Conservation (phyloP, 2,797 vertebrate species). For the Tympanoctomys barrerae region DNA sequence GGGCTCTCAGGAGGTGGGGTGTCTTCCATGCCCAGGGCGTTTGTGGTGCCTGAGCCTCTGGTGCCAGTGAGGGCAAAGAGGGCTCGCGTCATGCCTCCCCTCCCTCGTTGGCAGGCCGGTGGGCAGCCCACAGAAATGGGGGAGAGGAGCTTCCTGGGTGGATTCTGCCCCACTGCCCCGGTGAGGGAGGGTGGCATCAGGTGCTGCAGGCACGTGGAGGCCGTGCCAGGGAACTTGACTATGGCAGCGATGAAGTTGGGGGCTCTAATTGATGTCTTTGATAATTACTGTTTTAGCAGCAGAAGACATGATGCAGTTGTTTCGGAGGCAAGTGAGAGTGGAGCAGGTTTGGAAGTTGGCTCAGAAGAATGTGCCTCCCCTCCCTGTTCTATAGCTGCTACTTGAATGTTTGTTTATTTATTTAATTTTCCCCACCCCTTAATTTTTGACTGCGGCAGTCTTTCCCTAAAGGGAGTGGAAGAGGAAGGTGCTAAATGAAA, state of each 20-base stretch:
- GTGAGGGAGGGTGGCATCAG: constrained; percentile 90
- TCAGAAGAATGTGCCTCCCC: neutral
- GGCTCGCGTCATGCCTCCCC: neutral
- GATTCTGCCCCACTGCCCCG: constrained; percentile 91
- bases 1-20: neutral
- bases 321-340: constrained; percentile 50
- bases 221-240: constrained; percentile 59
- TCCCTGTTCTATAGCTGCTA: constrained; percentile 20
- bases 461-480: constrained; percentile 51
- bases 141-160: constrained; percentile 88
- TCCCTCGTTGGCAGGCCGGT: neutral
- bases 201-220: constrained; percentile 73
- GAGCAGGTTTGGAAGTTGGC: constrained; percentile 55
- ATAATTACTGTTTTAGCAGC: constrained; percentile 77
- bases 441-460: constrained; percentile 33
- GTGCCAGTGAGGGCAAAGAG: neutral
- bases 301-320: constrained; percentile 77
- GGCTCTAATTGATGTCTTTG: constrained; percentile 81
- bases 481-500: constrained; percentile 58
- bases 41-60: neutral
- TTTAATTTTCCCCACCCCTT: constrained; percentile 65
- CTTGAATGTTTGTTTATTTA: constrained; percentile 38
- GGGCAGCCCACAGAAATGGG: constrained; percentile 86
- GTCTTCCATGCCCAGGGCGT: accelerated
- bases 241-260: neutral